These are phyloP conservation scores for Agraylea sexmaculata DNA, from an alignment of 1,140 invertebrate species.

Conservation along the genomic window DNA sequence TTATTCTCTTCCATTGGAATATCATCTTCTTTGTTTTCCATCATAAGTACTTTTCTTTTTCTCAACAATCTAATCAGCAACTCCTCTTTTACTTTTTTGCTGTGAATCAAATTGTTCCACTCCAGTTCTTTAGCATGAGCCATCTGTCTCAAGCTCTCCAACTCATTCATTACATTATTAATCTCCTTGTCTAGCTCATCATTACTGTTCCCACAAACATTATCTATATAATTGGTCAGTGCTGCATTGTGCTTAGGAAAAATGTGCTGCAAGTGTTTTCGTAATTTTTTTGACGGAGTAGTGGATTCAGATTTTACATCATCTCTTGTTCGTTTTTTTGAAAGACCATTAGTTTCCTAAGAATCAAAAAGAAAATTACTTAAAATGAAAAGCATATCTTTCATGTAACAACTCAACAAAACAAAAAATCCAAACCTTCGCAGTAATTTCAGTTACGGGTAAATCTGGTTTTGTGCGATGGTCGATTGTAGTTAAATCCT, in stretches of 20 bases:
- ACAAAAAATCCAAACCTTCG: too few relatives aligned
- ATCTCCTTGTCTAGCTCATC: conserved; percentile 47
- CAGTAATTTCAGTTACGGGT: too few relatives aligned
- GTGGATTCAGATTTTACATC: too few relatives aligned
- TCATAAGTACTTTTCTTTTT: conserved; percentile 42
- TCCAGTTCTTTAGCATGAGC: conserved; percentile 67
- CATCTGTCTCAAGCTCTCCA: conserved; percentile 53
- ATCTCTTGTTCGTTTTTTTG: conserved; percentile 11
- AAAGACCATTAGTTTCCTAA: conserved; percentile 4
- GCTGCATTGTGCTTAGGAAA: conserved; percentile 43
- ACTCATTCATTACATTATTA: conserved; percentile 46
- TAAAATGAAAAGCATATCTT: too few relatives aligned
- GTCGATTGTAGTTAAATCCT: too few relatives aligned
- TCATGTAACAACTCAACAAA: too few relatives aligned
- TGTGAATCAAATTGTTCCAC: conserved; percentile 67
- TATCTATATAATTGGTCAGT: conserved; percentile 47
- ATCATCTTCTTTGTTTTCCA: background rate
- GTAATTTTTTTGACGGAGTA: conserved; percentile 39
- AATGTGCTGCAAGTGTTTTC: conserved; percentile 40
- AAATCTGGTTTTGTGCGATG: too few relatives aligned
- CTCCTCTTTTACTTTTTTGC: conserved; percentile 73
- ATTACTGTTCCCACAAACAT: conserved; percentile 39
- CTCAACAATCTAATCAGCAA: conserved; percentile 55
- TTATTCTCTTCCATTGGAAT: background rate
- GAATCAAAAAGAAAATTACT: too few relatives aligned